Evolutionary conservation across 2,888 invertebrate species (phyloP).

Genomic region (Archips crataeganus): DNA sequence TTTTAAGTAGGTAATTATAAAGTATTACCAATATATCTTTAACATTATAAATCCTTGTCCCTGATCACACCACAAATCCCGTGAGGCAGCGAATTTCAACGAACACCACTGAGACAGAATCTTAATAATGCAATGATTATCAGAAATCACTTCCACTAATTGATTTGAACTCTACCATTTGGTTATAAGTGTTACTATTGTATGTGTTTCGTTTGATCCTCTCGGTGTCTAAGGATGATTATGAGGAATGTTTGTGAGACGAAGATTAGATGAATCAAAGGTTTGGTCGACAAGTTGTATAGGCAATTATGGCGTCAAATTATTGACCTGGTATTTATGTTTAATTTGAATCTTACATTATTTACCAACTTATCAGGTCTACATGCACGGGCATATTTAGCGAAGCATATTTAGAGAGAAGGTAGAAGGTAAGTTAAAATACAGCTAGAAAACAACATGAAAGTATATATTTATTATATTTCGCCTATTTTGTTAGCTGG

Average conservation of each 20-base stretch:
- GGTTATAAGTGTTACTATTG: slow-evolving; percentile 6
- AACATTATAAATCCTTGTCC: slow-evolving; percentile 25
- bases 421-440: no score
- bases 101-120: slow-evolving; percentile 47
- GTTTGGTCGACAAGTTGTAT: not conserved
- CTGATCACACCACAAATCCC: slow-evolving; percentile 53
- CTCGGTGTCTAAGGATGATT: slow-evolving; percentile 21
- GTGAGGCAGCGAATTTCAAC: slow-evolving; percentile 50
- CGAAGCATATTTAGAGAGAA: no score
- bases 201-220: not conserved
- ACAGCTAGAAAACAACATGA: no score
- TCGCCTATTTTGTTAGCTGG: not conserved
- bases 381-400: no score
- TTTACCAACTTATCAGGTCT: not conserved
- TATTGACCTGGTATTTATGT: not conserved
- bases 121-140: slow-evolving; percentile 47
- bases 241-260: slow-evolving; percentile 19
- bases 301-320: slow-evolving; percentile 10
- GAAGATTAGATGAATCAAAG: slow-evolving; percentile 24
- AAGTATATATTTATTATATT: no score
- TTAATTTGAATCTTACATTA: not conserved
- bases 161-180: not conserved
- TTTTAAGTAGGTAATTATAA: not conserved
- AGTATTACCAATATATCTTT: no score
- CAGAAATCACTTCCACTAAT: slow-evolving; percentile 33